Evolutionary conservation across 2,113 vertebrate genomes (phyloP).

Genomic region (Heterocephalus glaber): DNA sequence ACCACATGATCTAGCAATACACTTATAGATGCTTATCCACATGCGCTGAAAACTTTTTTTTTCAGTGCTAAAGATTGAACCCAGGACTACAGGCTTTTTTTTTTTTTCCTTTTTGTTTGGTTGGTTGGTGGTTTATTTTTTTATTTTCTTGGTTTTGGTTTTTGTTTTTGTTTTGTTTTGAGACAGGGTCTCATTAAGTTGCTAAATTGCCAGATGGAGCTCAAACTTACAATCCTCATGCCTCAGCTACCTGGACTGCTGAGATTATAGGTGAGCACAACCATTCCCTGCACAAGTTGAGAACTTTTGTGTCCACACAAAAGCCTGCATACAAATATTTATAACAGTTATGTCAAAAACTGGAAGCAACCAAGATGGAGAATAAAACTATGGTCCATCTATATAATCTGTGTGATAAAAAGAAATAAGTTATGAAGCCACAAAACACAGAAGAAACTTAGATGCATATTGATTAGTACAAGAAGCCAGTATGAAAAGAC

Average conservation of each 20-base stretch:
- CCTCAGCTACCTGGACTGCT: too few relatives aligned
- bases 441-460: not conserved
- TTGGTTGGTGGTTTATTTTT: not conserved
- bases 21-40: not conserved
- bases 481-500: conserved; percentile 38
- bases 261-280: not conserved
- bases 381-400: not conserved
- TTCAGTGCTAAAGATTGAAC: too few relatives aligned
- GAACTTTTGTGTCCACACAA: not conserved
- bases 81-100: not conserved
- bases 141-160: too few relatives aligned
- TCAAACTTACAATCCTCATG: too few relatives aligned
- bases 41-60: not conserved
- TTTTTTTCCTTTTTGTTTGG: not conserved
- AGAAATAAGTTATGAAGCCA: not conserved
- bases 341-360: not conserved
- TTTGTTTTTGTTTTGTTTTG: too few relatives aligned
- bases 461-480: not conserved
- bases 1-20: not conserved
- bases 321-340: not conserved
- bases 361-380: not conserved
- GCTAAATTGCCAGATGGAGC: too few relatives aligned
- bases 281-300: not conserved
- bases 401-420: not conserved
- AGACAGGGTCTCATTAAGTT: too few relatives aligned